phyloP scores from a whole-genome alignment of 2,888 invertebrate species.

The Clitarchus hookeri region DNA sequence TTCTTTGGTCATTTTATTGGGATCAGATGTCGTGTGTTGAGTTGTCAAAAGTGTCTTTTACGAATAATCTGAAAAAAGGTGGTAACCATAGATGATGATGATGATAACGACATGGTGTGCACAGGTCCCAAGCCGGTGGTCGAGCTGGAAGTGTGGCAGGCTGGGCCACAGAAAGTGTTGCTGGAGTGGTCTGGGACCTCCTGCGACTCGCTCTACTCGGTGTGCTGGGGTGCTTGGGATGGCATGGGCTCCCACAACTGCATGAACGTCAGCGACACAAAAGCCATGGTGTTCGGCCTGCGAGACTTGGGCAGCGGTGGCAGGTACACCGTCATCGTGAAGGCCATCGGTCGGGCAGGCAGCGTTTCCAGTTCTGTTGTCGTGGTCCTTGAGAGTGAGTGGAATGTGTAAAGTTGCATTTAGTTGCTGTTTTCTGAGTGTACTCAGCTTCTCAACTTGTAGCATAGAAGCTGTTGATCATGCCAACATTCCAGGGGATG shows the following conservation, averaged over 20 bases:
- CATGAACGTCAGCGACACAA: background rate
- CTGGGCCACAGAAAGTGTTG: background rate
- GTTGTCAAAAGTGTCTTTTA: too few relatives aligned
- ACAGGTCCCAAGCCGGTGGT: background rate
- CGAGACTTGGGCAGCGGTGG: background rate
- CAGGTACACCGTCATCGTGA: slow-evolving; percentile 6
- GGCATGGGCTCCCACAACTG: background rate
- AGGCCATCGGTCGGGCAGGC: background rate
- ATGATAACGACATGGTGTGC: background rate
- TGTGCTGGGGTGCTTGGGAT: slow-evolving; percentile 1
- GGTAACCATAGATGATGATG: too few relatives aligned
- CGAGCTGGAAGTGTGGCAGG: background rate
- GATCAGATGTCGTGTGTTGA: too few relatives aligned
- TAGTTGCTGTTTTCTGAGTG: too few relatives aligned
- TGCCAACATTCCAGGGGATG: too few relatives aligned
- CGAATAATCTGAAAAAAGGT: too few relatives aligned
- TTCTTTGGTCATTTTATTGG: too few relatives aligned
- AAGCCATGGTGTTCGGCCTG: background rate
- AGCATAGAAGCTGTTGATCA: too few relatives aligned
- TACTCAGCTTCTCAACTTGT: too few relatives aligned
- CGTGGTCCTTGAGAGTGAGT: background rate
- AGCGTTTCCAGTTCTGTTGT: background rate
- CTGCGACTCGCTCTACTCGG: background rate
- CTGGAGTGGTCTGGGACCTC: background rate
- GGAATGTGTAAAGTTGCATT: background rate